Percentiles rank a stretch among this genome's conserved stretches.
These are phyloP conservation scores for Sandelia bainsii DNA, from an alignment of 2,797 vertebrate genomes.

Conservation along the genomic window DNA sequence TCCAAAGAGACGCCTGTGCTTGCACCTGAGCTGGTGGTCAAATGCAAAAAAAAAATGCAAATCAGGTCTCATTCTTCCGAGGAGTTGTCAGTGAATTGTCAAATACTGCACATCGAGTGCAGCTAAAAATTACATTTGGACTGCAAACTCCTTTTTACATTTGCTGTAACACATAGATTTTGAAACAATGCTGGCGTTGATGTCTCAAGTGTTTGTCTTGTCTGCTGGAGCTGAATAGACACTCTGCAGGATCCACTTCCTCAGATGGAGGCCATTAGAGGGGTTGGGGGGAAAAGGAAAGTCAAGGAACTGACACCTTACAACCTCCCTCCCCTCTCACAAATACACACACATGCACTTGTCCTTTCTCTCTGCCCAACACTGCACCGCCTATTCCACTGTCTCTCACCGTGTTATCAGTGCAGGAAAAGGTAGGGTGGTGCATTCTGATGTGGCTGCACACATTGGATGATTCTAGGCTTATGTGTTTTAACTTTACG, in stretches of 20 bases:
- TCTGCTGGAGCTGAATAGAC: conserved; percentile 78
- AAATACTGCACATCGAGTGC: conserved; percentile 3
- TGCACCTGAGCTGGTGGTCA: conserved; percentile 65
- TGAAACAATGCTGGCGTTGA: conserved; percentile 52
- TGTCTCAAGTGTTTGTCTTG: conserved; percentile 69
- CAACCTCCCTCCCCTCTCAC: conserved; percentile 37
- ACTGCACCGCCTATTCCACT: conserved; percentile 55
- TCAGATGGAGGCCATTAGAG: conserved; percentile 76
- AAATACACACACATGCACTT: conserved; percentile 24
- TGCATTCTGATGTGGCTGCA: conserved; percentile 63
- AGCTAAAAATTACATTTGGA: conserved; percentile 1
- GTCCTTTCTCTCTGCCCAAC: conserved; percentile 42
- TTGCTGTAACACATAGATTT: conserved; percentile 23
- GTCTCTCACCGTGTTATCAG: conserved; percentile 83
- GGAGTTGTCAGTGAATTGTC: background rate
- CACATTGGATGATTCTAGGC: conserved; percentile 60
- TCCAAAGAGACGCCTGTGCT: conserved; percentile 29
- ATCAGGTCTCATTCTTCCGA: conserved; percentile 5
- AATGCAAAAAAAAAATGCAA: background rate
- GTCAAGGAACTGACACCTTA: conserved; percentile 79
- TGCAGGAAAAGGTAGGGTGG: conserved; percentile 84
- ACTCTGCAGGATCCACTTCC: conserved; percentile 78
- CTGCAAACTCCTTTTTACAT: background rate
- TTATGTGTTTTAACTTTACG: conserved; percentile 39
- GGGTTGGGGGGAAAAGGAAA: conserved; percentile 57